Conservation (phyloP, 2,113 vertebrate species). For the Typhlomys cinereus region DNA sequence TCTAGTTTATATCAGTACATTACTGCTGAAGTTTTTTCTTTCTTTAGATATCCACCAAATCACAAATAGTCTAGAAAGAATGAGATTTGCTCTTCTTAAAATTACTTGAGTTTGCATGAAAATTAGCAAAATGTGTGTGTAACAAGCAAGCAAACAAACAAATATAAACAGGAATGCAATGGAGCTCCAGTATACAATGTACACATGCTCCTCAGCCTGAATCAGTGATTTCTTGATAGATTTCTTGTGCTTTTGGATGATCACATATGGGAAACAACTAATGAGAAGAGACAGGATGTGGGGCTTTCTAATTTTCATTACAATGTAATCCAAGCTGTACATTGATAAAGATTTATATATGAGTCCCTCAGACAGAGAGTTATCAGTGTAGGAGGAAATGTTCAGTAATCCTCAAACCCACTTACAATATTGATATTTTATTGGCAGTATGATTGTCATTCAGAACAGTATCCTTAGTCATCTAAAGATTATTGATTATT, state of each 20-base stretch:
- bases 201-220: not conserved
- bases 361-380: constrained; percentile 14
- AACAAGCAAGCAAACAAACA: too few species aligned
- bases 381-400: not conserved
- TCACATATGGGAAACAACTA: not conserved
- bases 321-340: too few species aligned
- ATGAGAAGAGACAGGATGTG: not conserved
- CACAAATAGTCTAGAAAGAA: not conserved
- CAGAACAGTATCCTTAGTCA: not conserved
- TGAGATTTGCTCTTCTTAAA: not conserved
- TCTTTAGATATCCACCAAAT: not conserved
- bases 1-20: not conserved
- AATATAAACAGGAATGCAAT: not conserved
- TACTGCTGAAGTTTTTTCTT: not conserved
- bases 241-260: not conserved
- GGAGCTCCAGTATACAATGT: not conserved
- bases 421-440: not conserved
- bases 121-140: not conserved
- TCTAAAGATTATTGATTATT: not conserved
- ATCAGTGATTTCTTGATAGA: not conserved
- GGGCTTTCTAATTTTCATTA: not conserved
- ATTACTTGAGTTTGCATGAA: not conserved
- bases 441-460: not conserved
- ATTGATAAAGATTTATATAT: too few species aligned
- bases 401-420: not conserved